Evolutionary conservation across 2,113 vertebrate species (phyloP), one percentile per base, ranked within the genome.

Genomic region (Laticauda laticaudata): DNA sequence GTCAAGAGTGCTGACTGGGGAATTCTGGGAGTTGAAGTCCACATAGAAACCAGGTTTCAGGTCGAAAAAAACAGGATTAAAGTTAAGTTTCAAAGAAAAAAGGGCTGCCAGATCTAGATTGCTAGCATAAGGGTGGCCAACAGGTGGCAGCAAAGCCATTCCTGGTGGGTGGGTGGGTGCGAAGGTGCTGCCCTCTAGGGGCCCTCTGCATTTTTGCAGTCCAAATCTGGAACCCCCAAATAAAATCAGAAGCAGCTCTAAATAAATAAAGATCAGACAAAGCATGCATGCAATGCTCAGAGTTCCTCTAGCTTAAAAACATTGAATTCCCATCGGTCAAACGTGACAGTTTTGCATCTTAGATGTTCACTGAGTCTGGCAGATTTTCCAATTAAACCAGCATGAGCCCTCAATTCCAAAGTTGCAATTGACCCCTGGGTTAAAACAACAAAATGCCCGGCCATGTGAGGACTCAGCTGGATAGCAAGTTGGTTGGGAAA

Each of bases 21-120:
- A 10, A 81, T 86, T 91, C 90, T 86, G 90, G 90, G 90, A 91
- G 75, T 43, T 81, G 75, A 43, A 43, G 75, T 81, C 75, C 69
- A 39, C 6, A 81, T 18, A 81, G 75, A 81, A 81, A 43, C 18
- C 1, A 2, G 6, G 6, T 0, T 81, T 81, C 20, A 81, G 75
- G 7, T 43, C 15, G 75, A 43, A 81, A 81, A 51, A 43, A 3
- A 0, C 34, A 43, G 7, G 75, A 21, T 81, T 43, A 81, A 81
- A 43, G 15, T 81, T 21, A 21, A 21, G 0, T 21, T 81, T 43
- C 18, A 81, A 43, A 81, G 75, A 81, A 43, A 81, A 14, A 18
- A 81, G 1, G 7, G 34, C 1, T 81, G 34, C 75, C 34, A 39
- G 34, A 81, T 9, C 34, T 81, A 18, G 75, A 81, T 3, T 43